Evolutionary conservation across 2,888 invertebrate species (phyloP), one percentile per base, ranked within the genome.

Genomic region (Dasysyrphus albostriatus): DNA sequence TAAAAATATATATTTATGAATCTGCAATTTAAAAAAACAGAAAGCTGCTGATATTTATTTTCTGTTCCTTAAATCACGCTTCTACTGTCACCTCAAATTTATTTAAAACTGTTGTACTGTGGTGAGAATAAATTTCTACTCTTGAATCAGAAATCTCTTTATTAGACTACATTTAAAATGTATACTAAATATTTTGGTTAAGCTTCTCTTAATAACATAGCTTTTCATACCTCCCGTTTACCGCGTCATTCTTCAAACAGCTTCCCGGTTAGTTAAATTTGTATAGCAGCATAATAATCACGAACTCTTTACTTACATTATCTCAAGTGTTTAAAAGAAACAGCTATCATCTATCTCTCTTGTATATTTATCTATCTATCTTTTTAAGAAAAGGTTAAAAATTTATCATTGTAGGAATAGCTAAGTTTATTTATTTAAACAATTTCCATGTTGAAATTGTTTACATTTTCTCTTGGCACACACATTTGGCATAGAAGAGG

Each of bases 381-480:
- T 56, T 32, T 16, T 58, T 12, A 1, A 39, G 69, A 54, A 69
- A 69, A 69, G 69, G 37, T 69, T 69, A 54, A 69, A n/a, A 54
- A 39, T 39, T 39, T 39, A 54, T 69, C 39, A 39, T 39, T 54
- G 12, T 14, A 39, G 7, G 5, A 19, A 61, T 29, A n/a, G n/a
- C n/a, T n/a, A 16, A 19, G 47, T 59, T 74, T 82, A 73, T 85
- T 85, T 85, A 78, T 74, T 82, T 85, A 74, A 85, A 73, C 74
- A 65, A 19, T 54, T 81, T 56, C 34, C 44, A 32, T 67, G 67
- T 42, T 49, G n/a, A 54, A 69, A 39, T 39, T 82, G 81, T 85
- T 82, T 82, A 81, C 82, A 56, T 82, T 85, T 85, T 85, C 85
- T 82, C 77, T 81, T 82, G 16, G 74, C 69, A 63, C 54, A 51